Evolutionary conservation across 2,113 vertebrate species (phyloP), one percentile per base, ranked within the genome.

Genomic region (Amazona guildingii): DNA sequence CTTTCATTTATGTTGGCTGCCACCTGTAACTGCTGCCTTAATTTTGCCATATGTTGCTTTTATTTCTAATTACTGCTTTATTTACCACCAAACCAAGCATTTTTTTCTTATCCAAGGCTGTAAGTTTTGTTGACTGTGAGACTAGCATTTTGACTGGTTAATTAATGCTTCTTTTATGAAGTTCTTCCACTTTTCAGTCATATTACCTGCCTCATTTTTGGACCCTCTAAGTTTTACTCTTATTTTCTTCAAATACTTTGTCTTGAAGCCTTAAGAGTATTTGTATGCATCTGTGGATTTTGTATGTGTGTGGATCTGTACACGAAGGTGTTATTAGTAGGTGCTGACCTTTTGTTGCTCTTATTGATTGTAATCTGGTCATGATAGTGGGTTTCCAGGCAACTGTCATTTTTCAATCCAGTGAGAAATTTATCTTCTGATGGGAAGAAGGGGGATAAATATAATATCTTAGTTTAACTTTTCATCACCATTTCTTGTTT

Each of bases 11-110:
- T 61, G 52, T 52, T 90, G 69, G 68, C 33, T 92, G 63, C 64
- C 88, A 92, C 88, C 88, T 95, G 66, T 88, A 92, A 88, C 76
- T 93, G 39, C 39, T 83, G 61, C 76, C 52, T 93, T 88, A 78
- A 49, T 84, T 94, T 84, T 92, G 18, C 83, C 55, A 52, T 86
- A 88, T 92, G 81, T 72, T 81, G 33, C 68, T 88, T 93, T 94
- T 93, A 72, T 93, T 94, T 86, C 76, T 86, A 88, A 92, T 93
- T 93, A 46, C 64, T 61, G 35, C n/a, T 93, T 92, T 88, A 67
- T 93, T 92, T 93, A 73, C 61, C 72, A 61, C 70, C 64, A 88
- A 81, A 90, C 10, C 17, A 55, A 83, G 61, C 64, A 74, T 29
- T 93, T 64, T 74, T 81, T 88, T 57, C 67, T 85, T 73, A 87